Conservation (phyloP, 2,113 vertebrate species). For the Acanthisitta chloris region DNA sequence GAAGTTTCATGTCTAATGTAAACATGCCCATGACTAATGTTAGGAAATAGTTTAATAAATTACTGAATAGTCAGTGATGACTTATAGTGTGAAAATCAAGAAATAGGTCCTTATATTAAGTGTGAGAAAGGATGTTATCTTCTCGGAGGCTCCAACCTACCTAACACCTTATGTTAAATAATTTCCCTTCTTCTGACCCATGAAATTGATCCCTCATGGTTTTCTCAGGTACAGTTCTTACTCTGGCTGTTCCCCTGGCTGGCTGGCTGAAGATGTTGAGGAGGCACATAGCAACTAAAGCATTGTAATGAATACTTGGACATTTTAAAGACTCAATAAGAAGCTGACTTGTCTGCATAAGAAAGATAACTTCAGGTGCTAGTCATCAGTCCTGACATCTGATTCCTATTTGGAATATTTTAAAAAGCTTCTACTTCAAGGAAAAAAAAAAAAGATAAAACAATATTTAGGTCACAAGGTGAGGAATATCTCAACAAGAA, state of each 20-base stretch:
- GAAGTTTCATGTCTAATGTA: neutral
- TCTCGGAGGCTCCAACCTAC: neutral
- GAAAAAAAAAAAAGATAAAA: neutral
- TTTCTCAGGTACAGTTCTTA: neutral
- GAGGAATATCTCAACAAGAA: neutral
- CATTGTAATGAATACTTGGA: accelerated
- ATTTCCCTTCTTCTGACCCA: neutral
- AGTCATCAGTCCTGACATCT: neutral
- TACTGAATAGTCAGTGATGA: neutral
- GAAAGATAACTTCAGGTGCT: neutral
- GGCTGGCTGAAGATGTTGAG: neutral
- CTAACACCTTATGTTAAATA: neutral
- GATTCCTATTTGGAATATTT: neutral
- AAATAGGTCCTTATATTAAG: neutral
- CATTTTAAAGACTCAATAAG: neutral
- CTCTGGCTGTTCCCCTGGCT: neutral
- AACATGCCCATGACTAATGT: neutral
- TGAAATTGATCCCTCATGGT: neutral
- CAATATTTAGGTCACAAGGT: neutral
- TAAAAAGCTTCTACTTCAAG: neutral
- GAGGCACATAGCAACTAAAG: neutral
- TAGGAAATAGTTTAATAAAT: neutral
- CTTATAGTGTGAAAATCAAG: neutral
- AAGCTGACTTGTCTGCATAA: neutral
- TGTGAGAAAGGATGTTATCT: neutral